phyloP scores from a whole-genome alignment of 2,113 vertebrate genomes.

The Rhinopithecus roxellana region DNA sequence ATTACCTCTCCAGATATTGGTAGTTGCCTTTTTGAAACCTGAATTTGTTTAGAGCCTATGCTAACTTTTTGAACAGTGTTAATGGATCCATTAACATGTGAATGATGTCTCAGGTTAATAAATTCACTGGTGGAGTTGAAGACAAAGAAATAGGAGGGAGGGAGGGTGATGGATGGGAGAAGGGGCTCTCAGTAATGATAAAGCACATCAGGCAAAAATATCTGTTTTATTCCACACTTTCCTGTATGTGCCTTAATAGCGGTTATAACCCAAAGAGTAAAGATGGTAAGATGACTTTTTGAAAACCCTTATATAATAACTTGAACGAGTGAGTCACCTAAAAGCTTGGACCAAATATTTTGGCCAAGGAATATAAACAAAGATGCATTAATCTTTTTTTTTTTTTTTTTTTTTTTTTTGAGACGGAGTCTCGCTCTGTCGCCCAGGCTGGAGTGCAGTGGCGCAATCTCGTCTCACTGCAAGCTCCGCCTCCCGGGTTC shows the following conservation, averaged over 20 bases:
- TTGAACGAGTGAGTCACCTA: not conserved
- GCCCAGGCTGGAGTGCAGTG: no score
- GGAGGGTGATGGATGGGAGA: not conserved
- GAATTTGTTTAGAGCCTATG: not conserved
- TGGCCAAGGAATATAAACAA: not conserved
- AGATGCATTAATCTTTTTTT: not conserved
- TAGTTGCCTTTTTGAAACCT: not conserved
- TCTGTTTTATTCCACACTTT: not conserved
- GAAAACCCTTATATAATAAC: not conserved
- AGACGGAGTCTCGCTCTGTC: no score
- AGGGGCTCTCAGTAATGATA: not conserved
- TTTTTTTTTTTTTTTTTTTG: no score
- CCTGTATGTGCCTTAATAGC: not conserved
- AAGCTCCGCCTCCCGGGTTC: no score
- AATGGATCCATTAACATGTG: not conserved
- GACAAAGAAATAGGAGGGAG: not conserved
- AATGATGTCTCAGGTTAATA: not conserved
- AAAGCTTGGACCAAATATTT: conserved; percentile 26
- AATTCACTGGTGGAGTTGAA: not conserved
- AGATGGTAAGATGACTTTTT: not conserved
- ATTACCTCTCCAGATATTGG: not conserved
- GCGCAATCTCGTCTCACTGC: no score
- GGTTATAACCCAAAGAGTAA: not conserved
- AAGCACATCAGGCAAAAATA: not conserved
- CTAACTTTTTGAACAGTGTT: not conserved